Evolutionary conservation across 1,140 invertebrate species (phyloP), one percentile per base, ranked within the genome.

Genomic region (Teleopsis dalmanni): DNA sequence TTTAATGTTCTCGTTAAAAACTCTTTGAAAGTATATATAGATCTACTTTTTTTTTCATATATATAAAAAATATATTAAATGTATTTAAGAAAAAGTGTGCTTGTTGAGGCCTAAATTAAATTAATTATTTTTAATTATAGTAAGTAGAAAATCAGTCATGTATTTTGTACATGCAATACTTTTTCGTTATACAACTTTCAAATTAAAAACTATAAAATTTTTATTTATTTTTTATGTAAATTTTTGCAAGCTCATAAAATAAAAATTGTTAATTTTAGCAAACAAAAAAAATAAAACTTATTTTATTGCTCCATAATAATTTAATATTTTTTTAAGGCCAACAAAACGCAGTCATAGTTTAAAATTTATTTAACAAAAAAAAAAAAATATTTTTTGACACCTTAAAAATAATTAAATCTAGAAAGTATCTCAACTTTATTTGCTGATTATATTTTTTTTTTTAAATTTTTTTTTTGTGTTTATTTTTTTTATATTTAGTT

Each of bases 221-320:
- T 9, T 11, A 31, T 43, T 29, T 29, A 13, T 11, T 43, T 43
- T 43, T 43, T 13, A 29, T 42, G 40, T 26, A 18, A 42, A 42
- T 26, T 42, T 31, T 29, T 19, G 36, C 36, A 18, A 18, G 22
- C 22, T 37, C 22, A 16, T 13, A 19, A 16, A 43, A 16, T 27
- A 43, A 43, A 21, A 43, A 43, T 40, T n/a, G 25, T 27, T 43
- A 43, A 43, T 29, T 29, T 43, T 31, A 43, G 22, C 25, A 19
- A 31, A 43, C 16, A 31, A n/a, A 31, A 13, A 13, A 29, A 9
- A 22, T 22, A 16, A 19, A 37, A 37, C 4, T 21, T 1, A 1
- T n/a, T 40, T 38, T 7, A 29, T 43, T 43, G 41, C 41, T 19
- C 16, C 40, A 42, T 7, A 19, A 16, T 25, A 31, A 29, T 29